A percentile compares a stretch with the other conserved stretches of the same genome.
Conservation (phyloP, 2,113 vertebrate genomes). For the Hirundichthys speculiger region DNA sequence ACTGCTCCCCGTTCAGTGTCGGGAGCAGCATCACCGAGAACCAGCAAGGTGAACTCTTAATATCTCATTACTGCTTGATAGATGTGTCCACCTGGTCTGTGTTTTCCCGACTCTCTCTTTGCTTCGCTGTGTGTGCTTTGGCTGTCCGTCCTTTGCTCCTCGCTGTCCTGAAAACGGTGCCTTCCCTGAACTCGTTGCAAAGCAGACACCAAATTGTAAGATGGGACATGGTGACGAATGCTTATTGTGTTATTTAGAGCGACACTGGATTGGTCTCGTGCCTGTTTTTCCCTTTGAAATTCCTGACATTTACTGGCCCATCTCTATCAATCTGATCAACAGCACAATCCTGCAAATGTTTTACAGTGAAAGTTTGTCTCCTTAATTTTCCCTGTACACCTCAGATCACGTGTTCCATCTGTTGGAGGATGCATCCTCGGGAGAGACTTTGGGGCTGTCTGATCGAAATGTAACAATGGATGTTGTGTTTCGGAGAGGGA, state of each 20-base stretch:
- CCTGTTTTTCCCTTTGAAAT: slow-evolving; percentile 59
- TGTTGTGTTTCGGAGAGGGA: background rate
- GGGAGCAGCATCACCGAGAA: slow-evolving; percentile 25
- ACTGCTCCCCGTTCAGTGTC: slow-evolving; percentile 11
- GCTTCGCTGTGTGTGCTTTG: slow-evolving; percentile 38
- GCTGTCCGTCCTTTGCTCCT: slow-evolving; percentile 49
- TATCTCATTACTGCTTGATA: slow-evolving; percentile 62
- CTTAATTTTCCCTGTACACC: slow-evolving; percentile 43
- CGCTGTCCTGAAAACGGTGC: slow-evolving; percentile 70
- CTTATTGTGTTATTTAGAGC: slow-evolving; percentile 52
- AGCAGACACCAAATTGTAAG: slow-evolving; percentile 53
- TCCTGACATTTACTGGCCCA: slow-evolving; percentile 74
- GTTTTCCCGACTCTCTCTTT: slow-evolving; percentile 49
- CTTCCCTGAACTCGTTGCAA: slow-evolving; percentile 70
- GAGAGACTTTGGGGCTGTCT: slow-evolving; percentile 5
- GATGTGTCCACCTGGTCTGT: slow-evolving; percentile 67
- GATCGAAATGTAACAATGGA: slow-evolving; percentile 10
- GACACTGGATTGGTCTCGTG: slow-evolving; percentile 29
- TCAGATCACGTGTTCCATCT: slow-evolving; percentile 40
- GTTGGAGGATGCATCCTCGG: slow-evolving; percentile 4
- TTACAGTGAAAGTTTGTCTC: slow-evolving; percentile 65
- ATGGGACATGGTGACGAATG: slow-evolving; percentile 53
- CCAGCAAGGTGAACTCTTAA: slow-evolving; percentile 49
- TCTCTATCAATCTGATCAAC: slow-evolving; percentile 69
- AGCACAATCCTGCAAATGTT: slow-evolving; percentile 62